Evolutionary conservation across 23 tunicate genomes (phyloP), one percentile per base, ranked within the genome.

Genomic region (Trididemnum clinides): DNA sequence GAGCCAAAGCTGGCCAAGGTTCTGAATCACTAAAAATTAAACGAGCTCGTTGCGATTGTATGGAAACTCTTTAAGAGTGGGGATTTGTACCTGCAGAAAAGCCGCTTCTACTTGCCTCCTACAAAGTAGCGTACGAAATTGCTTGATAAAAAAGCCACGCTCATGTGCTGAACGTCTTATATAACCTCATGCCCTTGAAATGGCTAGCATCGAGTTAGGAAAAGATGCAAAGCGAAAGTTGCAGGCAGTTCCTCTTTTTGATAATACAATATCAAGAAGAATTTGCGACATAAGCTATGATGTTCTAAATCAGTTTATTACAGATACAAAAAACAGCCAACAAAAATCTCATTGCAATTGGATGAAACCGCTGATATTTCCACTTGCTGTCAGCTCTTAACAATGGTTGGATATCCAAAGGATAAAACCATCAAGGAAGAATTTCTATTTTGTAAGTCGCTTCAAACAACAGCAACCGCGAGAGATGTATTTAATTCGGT

Each of bases 361-460:
- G 85, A 78, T 28, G 90, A 86, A 57, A 58, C 50, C 77, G n/a
- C 34, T 62, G 2, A n/a, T n/a, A n/a, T n/a, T n/a, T n/a, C n/a
- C n/a, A n/a, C n/a, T n/a, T n/a, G 90, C 58, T 82, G 90, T 36
- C 89, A 85, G 89, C 72, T 85, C 3, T 39, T 33, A 1, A 51
- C 49, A 18, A 49, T 50, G 29, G 89, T 85, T 23, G 85, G 89
- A 20, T 86, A 86, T 39, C 64, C 62, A 33, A 35, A 86, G 19
- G 86, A 28, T 31, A 58, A 86, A 0, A 38, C 19, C 36, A 86
- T 86, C 18, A 79, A 86, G 30, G 90, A 86, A 59, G 86, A 79
- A 39, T 86, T 86, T 80, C 63, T 86, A 59, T 63, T 86, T 86
- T 86, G 85, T 63, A 49, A 79, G 63, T 77, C 90, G 57, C 84